These are phyloP conservation scores for Catharus fuscescens DNA, from an alignment of 2,113 vertebrate species.

Conservation along the genomic window DNA sequence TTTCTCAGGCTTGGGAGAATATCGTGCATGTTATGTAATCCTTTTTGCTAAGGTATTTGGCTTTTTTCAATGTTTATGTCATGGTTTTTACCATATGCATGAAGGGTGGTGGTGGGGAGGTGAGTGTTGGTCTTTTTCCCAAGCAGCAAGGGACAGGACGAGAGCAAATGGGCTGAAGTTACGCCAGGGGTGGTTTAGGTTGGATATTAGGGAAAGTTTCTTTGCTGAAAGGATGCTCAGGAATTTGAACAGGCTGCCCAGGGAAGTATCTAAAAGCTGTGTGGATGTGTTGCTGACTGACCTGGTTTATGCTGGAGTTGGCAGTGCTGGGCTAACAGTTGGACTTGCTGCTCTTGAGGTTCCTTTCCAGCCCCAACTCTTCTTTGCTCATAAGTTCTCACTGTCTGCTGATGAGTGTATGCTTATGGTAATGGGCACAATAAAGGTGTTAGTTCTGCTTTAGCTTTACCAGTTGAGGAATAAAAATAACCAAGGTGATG, in stretches of 20 bases:
- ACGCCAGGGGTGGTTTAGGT: accelerated
- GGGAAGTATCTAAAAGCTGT: background rate
- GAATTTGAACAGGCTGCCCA: background rate
- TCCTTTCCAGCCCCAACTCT: background rate
- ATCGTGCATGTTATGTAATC: background rate
- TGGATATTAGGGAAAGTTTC: background rate
- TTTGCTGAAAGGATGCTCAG: background rate
- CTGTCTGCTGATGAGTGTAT: background rate
- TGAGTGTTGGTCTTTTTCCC: background rate
- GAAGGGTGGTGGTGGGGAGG: background rate
- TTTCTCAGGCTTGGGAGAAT: background rate
- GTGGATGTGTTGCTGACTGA: background rate
- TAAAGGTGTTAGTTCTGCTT: background rate
- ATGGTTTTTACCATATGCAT: background rate
- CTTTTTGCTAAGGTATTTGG: background rate
- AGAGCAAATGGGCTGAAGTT: background rate
- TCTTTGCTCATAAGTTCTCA: background rate
- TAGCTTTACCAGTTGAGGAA: background rate
- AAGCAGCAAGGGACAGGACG: accelerated
- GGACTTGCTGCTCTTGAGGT: background rate
- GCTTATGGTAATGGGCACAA: accelerated
- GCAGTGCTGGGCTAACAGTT: background rate
- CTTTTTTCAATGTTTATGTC: background rate
- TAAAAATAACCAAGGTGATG: background rate
- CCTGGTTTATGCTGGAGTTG: background rate